Conservation (phyloP, 2,888 invertebrate species). For the Aphodius sticticus region DNA sequence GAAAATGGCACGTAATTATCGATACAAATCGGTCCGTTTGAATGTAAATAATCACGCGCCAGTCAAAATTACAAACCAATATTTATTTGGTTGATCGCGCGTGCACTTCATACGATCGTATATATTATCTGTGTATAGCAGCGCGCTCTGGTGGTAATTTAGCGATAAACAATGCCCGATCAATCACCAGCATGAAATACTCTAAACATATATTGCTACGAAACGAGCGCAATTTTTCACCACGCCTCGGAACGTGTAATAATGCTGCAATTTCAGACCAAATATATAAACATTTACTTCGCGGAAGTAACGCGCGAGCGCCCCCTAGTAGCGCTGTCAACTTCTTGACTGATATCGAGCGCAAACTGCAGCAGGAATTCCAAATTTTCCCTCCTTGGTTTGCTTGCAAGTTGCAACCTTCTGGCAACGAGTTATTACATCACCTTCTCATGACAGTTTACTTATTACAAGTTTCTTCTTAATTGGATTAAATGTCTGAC, state of each 20-base stretch:
- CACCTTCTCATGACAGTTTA: not conserved
- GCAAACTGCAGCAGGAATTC: not conserved
- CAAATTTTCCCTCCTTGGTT: not conserved
- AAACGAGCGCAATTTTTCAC: not conserved
- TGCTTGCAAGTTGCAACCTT: not conserved
- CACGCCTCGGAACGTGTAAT: not conserved
- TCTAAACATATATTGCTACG: not conserved
- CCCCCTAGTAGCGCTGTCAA: not conserved
- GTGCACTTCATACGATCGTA: not conserved
- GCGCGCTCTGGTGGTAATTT: not conserved
- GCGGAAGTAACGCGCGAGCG: not conserved
- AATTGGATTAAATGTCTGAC: too few relatives aligned
- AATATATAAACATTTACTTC: not conserved
- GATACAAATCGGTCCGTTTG: not conserved
- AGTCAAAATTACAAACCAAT: not conserved
- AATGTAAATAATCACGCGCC: not conserved
- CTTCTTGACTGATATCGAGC: not conserved
- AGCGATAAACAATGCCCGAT: not conserved
- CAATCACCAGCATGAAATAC: not conserved
- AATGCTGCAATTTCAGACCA: not conserved
- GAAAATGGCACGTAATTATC: not conserved
- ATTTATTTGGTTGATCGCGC: not conserved
- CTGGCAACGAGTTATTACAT: not conserved
- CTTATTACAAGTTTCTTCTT: too few relatives aligned
- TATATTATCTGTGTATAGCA: not conserved